Conservation (phyloP, 2,113 vertebrate species). For the Sclerurus mexicanus region DNA sequence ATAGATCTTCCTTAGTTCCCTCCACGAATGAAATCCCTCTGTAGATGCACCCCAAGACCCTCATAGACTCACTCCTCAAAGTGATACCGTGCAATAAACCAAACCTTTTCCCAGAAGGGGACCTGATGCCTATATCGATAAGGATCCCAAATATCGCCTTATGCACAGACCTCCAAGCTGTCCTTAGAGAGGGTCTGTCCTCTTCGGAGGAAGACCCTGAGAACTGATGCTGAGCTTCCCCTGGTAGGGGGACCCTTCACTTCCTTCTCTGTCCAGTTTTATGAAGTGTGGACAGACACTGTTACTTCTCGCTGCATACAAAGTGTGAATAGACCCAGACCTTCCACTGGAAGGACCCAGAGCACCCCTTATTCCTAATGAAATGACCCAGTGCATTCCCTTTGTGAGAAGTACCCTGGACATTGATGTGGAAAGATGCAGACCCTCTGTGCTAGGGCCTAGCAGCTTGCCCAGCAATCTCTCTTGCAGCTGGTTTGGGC, state of each 20-base stretch:
- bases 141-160: not conserved
- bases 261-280: not conserved
- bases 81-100: not conserved
- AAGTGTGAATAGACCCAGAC: not conserved
- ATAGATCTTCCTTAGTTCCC: not conserved
- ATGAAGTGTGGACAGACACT: not conserved
- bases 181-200: not conserved
- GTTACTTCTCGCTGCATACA: not conserved
- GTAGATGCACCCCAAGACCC: not conserved
- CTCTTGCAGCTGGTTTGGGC: not conserved
- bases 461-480: not conserved
- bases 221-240: not conserved
- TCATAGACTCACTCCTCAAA: not conserved
- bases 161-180: not conserved
- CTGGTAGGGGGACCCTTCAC: not conserved
- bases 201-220: not conserved
- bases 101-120: not conserved
- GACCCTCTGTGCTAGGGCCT: rapidly evolving
- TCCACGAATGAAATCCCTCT: not conserved
- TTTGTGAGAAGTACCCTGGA: not conserved
- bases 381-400: not conserved
- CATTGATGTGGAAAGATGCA: not conserved
- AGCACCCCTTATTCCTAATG: not conserved
- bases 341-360: not conserved
- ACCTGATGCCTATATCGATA: rapidly evolving